Conservation (phyloP, 2,797 vertebrate genomes). For the Microchirus variegatus region DNA sequence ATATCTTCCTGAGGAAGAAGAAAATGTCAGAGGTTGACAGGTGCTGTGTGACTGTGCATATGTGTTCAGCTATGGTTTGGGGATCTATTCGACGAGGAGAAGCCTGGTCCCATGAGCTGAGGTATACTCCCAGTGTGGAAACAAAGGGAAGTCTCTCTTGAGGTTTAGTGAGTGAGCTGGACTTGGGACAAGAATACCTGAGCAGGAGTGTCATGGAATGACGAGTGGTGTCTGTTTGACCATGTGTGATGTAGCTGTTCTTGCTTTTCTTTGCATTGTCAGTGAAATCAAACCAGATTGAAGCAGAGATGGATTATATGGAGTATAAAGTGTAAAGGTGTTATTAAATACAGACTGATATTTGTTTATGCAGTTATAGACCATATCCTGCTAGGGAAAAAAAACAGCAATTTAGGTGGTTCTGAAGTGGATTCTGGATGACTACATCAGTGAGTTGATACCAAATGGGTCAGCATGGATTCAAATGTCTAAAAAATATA, state of each 20-base stretch:
- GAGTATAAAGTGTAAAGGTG: too few relatives aligned
- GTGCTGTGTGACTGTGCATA: slow-evolving; percentile 19
- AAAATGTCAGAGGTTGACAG: slow-evolving; percentile 47
- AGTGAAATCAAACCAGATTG: not conserved
- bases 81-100: not conserved
- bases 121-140: not conserved
- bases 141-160: not conserved
- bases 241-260: not conserved
- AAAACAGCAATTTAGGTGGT: too few relatives aligned
- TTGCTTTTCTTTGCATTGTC: not conserved
- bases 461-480: too few relatives aligned
- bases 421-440: too few relatives aligned
- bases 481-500: too few relatives aligned
- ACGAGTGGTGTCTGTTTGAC: not conserved
- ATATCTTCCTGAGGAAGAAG: slow-evolving; percentile 71
- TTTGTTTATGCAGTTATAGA: too few relatives aligned
- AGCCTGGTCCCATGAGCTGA: slow-evolving; percentile 1
- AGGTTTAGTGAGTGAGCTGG: not conserved
- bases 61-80: slow-evolving; percentile 10
- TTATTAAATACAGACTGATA: too few relatives aligned
- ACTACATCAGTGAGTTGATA: too few relatives aligned
- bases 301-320: too few relatives aligned
- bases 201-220: not conserved
- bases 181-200: not conserved
- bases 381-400: too few relatives aligned